These are phyloP conservation scores for Nomada ruficornis DNA, from an alignment of 2,888 invertebrate genomes.

Conservation along the genomic window DNA sequence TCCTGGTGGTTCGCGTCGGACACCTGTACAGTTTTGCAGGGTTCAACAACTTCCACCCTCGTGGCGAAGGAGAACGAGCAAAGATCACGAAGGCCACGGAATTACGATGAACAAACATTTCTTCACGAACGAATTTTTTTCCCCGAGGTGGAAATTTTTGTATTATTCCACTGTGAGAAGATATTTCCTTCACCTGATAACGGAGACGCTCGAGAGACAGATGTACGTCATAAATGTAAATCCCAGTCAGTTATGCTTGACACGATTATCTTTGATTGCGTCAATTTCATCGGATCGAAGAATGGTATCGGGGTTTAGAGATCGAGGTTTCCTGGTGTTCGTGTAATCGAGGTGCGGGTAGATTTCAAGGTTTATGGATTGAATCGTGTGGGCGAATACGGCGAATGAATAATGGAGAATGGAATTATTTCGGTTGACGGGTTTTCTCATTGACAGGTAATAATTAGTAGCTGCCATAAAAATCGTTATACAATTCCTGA, in stretches of 20 bases:
- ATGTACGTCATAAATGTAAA: constrained; percentile 53
- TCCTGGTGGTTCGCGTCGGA: constrained; percentile 4
- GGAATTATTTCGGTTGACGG: neutral
- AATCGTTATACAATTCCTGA: no score
- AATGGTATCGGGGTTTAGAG: neutral
- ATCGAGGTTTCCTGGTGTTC: neutral
- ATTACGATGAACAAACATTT: constrained; percentile 11
- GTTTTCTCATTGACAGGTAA: no score
- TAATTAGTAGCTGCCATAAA: no score
- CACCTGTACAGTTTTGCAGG: neutral
- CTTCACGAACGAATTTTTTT: constrained; percentile 13
- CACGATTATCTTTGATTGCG: constrained; percentile 37
- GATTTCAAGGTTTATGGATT: no score
- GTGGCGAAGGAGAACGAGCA: neutral
- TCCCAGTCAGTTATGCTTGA: constrained; percentile 25
- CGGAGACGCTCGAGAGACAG: constrained; percentile 34
- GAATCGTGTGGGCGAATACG: no score
- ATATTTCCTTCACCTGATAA: constrained; percentile 28
- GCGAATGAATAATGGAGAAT: constrained; percentile 2
- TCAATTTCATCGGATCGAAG: neutral
- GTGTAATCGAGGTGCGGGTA: no score
- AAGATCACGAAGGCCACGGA: neutral
- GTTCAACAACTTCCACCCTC: constrained; percentile 14
- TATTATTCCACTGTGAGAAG: neutral
- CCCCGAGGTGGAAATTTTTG: no score